Conservation (phyloP, 1,140 invertebrate species). For the Leptinotarsa lineolata region DNA sequence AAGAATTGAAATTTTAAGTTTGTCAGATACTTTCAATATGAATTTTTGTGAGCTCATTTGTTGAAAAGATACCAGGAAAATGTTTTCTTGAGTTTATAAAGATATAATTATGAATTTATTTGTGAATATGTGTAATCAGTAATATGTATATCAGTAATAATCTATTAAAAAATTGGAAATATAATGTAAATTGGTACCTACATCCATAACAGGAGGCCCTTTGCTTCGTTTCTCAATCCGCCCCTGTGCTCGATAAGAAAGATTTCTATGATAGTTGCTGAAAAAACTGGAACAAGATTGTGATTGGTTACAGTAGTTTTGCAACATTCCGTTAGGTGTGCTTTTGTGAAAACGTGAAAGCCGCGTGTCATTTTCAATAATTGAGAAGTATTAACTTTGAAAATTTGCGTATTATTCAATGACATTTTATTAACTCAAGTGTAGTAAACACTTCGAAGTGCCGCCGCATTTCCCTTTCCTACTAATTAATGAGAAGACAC, state of each 20-base stretch:
- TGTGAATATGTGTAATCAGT: too few species aligned
- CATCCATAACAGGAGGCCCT: too few species aligned
- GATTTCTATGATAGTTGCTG: background rate
- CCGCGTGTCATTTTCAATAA: slow-evolving; percentile 57
- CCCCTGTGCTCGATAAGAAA: background rate
- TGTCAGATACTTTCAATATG: too few species aligned
- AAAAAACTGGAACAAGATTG: background rate
- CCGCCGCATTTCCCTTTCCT: slow-evolving; percentile 12
- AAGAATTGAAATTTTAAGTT: too few species aligned
- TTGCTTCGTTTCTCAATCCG: too few species aligned
- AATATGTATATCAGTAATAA: too few species aligned
- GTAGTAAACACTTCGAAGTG: slow-evolving; percentile 27
- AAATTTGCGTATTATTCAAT: slow-evolving; percentile 39
- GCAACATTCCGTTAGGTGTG: slow-evolving; percentile 45
- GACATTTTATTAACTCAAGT: slow-evolving; percentile 43
- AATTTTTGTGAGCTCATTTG: too few species aligned
- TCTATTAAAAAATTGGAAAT: too few species aligned
- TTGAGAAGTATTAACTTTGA: slow-evolving; percentile 47
- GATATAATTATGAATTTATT: too few species aligned
- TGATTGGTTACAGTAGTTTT: slow-evolving; percentile 33
- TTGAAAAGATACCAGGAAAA: too few species aligned
- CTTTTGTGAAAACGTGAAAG: slow-evolving; percentile 55
- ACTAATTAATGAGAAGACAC: slow-evolving; percentile 15
- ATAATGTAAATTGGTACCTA: too few species aligned
- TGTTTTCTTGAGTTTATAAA: too few species aligned